Conservation (phyloP, 1,140 invertebrate species). For the Ceratosolen fusciceps region DNA sequence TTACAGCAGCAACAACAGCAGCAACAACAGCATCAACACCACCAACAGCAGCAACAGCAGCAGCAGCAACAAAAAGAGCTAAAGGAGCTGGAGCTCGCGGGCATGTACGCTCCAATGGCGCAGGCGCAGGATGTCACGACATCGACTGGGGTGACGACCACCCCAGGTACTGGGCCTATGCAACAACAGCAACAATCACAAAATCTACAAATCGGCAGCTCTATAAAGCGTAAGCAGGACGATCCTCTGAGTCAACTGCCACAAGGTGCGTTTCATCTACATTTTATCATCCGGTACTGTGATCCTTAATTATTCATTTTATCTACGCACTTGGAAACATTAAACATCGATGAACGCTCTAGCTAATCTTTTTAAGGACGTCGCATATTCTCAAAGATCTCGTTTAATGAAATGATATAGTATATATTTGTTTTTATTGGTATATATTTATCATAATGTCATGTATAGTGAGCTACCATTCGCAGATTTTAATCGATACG, state of each 20-base stretch:
- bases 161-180: not conserved
- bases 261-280: slow-evolving; percentile 64
- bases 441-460: too few species aligned
- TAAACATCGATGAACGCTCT: too few species aligned
- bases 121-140: slow-evolving; percentile 67
- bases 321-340: too few species aligned
- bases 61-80: slow-evolving; percentile 67
- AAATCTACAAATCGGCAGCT: slow-evolving; percentile 63
- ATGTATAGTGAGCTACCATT: too few species aligned
- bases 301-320: not conserved
- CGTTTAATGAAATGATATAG: too few species aligned
- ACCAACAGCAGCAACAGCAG: slow-evolving; percentile 62
- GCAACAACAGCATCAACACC: slow-evolving; percentile 61
- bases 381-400: too few species aligned
- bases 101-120: slow-evolving; percentile 67
- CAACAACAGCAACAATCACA: slow-evolving; percentile 60
- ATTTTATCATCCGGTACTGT: too few species aligned
- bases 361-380: too few species aligned
- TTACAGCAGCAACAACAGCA: slow-evolving; percentile 56
- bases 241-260: slow-evolving; percentile 64
- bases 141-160: slow-evolving; percentile 56
- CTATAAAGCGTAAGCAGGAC: slow-evolving; percentile 65
- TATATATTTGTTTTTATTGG: too few species aligned
- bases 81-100: slow-evolving; percentile 66
- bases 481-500: too few species aligned